Conservation (phyloP, 2,888 invertebrate genomes). For the Eupithecia dodoneata region DNA sequence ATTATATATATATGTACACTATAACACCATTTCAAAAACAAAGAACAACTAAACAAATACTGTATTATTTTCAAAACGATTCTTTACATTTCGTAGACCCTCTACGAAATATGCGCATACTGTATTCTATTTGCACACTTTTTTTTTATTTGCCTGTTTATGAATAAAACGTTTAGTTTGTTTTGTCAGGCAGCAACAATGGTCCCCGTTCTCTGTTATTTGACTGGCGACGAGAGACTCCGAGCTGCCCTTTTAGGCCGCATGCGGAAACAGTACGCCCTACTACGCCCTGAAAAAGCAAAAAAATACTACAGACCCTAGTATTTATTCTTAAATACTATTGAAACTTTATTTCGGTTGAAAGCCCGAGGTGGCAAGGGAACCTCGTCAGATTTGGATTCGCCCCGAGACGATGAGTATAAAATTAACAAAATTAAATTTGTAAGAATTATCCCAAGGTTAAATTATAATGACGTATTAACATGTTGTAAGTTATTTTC, state of each 20-base stretch:
- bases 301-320: slow-evolving; percentile 52
- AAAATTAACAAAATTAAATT: slow-evolving; percentile 23
- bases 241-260: slow-evolving; percentile 80
- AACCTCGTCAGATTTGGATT: slow-evolving; percentile 24
- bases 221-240: slow-evolving; percentile 74
- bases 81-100: not conserved
- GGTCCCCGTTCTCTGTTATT: slow-evolving; percentile 77
- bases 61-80: not conserved
- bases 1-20: no score
- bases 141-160: not conserved
- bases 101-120: not conserved
- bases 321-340: slow-evolving; percentile 23
- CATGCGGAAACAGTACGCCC: slow-evolving; percentile 76
- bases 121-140: not conserved
- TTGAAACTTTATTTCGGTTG: slow-evolving; percentile 25
- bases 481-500: not conserved
- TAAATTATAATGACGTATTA: slow-evolving; percentile 11
- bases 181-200: slow-evolving; percentile 75
- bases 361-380: slow-evolving; percentile 22
- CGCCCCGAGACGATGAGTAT: slow-evolving; percentile 30
- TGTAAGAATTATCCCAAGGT: slow-evolving; percentile 18
- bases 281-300: slow-evolving; percentile 71
- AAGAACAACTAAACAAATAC: not conserved
- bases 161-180: not conserved
- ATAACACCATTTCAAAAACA: not conserved